Conservation (phyloP, 2,888 invertebrate genomes). For the Andrena praecox region DNA sequence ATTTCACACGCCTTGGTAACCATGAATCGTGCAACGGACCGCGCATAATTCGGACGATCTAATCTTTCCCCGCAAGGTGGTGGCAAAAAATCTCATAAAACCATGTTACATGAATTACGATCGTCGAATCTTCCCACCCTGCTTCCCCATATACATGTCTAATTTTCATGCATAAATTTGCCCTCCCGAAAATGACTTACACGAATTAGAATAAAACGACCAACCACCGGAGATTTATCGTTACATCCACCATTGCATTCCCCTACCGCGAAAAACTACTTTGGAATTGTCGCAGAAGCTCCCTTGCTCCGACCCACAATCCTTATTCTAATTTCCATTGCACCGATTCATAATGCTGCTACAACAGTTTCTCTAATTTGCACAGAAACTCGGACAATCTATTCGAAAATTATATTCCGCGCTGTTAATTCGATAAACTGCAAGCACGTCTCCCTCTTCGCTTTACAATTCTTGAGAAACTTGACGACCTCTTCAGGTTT, state of each 20-base stretch:
- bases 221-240: conserved; percentile 17
- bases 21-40: conserved; percentile 45
- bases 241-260: neutral
- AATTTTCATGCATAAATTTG: conserved; percentile 57
- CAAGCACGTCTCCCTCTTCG: neutral
- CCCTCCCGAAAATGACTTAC: conserved; percentile 21
- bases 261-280: conserved; percentile 1
- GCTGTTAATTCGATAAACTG: too few relatives aligned
- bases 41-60: conserved; percentile 66
- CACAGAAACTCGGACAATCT: neutral
- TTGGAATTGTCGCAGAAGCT: neutral
- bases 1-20: conserved; percentile 46
- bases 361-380: neutral
- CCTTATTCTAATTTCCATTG: conserved; percentile 9
- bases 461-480: neutral
- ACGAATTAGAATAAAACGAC: conserved; percentile 24
- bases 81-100: conserved; percentile 54
- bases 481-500: neutral
- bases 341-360: neutral
- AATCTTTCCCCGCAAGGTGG: conserved; percentile 54
- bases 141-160: conserved; percentile 37
- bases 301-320: neutral
- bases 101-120: conserved; percentile 52
- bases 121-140: conserved; percentile 39
- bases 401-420: too few relatives aligned